Percentiles rank a stretch among this genome's conserved stretches.
Conservation (phyloP, 2,888 invertebrate species). For the Saturnia japonica region DNA sequence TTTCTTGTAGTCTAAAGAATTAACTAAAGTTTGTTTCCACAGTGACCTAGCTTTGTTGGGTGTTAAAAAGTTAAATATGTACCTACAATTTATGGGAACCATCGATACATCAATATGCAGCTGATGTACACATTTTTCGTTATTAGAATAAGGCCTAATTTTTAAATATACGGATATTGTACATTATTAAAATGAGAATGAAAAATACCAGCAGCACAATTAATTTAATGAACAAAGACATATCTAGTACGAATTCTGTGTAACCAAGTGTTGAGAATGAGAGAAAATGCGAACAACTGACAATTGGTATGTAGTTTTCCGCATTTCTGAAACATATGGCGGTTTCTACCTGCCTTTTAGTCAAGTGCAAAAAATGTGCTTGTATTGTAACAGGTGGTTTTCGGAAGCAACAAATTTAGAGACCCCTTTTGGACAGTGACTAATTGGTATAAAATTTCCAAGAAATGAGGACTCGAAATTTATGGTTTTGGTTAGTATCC, state of each 20-base stretch:
- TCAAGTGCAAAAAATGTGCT: constrained; percentile 15
- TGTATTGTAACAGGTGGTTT: constrained; percentile 8
- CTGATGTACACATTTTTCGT: not conserved
- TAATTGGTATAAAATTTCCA: constrained; percentile 13
- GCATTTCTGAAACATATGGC: constrained; percentile 5
- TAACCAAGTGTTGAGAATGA: constrained; percentile 9
- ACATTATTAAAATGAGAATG: constrained; percentile 5
- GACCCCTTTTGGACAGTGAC: constrained; percentile 16
- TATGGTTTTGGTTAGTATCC: not conserved
- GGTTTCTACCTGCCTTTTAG: constrained; percentile 11
- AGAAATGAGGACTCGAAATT: not conserved
- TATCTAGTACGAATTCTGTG: not conserved
- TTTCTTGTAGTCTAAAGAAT: not conserved
- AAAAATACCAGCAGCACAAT: constrained; percentile 3
- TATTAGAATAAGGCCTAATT: not conserved
- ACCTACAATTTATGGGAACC: not conserved
- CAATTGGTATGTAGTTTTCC: constrained; percentile 7
- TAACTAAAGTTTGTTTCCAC: not conserved
- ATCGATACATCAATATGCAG: not conserved
- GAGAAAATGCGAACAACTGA: constrained; percentile 12
- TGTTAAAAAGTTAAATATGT: not conserved
- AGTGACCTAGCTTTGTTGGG: not conserved
- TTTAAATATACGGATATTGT: not conserved
- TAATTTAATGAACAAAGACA: constrained; percentile 11
- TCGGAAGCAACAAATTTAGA: not conserved